These are phyloP conservation scores for Mesorhabditis sp. DNA, from an alignment of 2,888 invertebrate species.

Conservation along the genomic window DNA sequence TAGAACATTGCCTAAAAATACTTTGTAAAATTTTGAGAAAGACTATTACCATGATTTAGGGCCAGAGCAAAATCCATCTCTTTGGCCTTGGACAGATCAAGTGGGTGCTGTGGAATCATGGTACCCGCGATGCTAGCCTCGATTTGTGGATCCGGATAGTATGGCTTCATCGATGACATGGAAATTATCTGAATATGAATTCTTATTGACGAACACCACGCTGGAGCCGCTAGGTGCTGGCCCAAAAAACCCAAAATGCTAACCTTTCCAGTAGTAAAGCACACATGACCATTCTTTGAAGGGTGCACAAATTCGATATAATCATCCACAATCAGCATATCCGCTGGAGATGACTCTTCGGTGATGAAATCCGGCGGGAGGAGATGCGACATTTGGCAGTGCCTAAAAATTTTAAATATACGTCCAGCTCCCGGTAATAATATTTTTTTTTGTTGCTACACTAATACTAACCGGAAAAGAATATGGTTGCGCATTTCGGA, in stretches of 20 bases:
- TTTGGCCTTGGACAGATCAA: not conserved
- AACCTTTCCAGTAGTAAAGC: not conserved
- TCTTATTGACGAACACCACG: not conserved
- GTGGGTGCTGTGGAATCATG: not conserved
- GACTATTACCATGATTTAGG: too few relatives aligned
- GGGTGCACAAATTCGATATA: not conserved
- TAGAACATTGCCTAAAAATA: too few relatives aligned
- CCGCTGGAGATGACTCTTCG: too few relatives aligned
- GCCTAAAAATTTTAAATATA: not conserved
- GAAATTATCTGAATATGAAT: not conserved
- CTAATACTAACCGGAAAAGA: not conserved
- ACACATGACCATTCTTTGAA: not conserved
- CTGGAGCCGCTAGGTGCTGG: not conserved
- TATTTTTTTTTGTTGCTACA: not conserved
- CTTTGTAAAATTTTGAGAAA: too few relatives aligned
- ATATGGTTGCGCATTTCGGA: not conserved
- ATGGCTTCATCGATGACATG: not conserved
- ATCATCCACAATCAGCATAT: not conserved
- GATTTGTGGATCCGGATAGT: not conserved
- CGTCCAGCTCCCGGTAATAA: not conserved
- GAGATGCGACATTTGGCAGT: not conserved
- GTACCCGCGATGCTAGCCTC: not conserved
- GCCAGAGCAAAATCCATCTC: not conserved
- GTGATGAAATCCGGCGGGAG: too few relatives aligned
- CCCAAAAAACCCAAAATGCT: not conserved